Conservation (phyloP, 2,888 invertebrate genomes). For the Zeuzera pyrina region DNA sequence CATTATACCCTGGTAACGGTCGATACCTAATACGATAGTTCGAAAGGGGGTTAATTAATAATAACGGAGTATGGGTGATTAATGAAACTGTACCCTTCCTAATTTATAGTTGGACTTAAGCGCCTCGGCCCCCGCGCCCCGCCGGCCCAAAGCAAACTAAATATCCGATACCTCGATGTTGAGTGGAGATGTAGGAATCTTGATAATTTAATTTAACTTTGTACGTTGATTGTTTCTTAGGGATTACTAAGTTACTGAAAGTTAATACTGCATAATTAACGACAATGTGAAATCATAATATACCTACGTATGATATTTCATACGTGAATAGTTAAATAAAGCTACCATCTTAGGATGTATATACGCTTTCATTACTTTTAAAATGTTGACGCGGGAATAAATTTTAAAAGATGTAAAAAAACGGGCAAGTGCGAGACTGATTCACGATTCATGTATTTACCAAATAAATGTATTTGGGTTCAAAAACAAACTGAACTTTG, state of each 20-base stretch:
- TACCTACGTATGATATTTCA: too few species aligned
- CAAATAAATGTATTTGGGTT: too few species aligned
- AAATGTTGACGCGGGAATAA: not conserved
- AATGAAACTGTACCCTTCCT: conserved; percentile 74
- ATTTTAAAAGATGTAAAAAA: not conserved
- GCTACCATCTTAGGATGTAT: too few species aligned
- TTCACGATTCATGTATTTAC: too few species aligned
- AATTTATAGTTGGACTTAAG: conserved; percentile 74
- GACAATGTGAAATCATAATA: too few species aligned
- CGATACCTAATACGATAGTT: conserved; percentile 67
- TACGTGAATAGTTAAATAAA: too few species aligned
- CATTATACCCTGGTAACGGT: conserved; percentile 41
- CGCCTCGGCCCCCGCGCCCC: conserved; percentile 43
- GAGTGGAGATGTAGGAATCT: conserved; percentile 26
- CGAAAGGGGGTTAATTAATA: conserved; percentile 71
- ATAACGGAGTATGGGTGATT: conserved; percentile 74
- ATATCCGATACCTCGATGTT: conserved; percentile 72
- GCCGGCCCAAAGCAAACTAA: conserved; percentile 71
- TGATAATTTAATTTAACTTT: conserved; percentile 44
- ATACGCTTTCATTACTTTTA: too few species aligned
- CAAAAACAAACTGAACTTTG: too few species aligned
- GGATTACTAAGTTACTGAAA: too few species aligned
- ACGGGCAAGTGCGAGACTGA: not conserved
- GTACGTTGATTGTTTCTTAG: too few species aligned
- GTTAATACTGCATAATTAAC: too few species aligned